Conservation (phyloP, 2,797 vertebrate species). For the Onychomys arenicola region DNA sequence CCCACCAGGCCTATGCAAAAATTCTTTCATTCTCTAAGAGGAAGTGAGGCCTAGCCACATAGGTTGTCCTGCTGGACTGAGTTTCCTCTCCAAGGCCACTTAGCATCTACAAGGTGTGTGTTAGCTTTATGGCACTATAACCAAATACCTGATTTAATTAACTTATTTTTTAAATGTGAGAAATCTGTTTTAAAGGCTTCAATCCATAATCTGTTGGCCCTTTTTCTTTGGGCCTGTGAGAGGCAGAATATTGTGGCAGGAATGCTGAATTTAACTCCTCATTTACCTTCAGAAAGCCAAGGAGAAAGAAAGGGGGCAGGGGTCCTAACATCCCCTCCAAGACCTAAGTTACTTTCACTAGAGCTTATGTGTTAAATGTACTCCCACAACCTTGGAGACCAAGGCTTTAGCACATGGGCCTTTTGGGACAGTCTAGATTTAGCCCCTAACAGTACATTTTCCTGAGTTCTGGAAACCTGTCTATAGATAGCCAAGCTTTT, state of each 20-base stretch:
- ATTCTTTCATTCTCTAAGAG: background rate
- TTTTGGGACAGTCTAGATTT: background rate
- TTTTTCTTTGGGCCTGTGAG: background rate
- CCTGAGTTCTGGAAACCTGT: background rate
- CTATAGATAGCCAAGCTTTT: background rate
- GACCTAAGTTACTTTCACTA: background rate
- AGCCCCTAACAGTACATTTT: background rate
- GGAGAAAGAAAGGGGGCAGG: background rate
- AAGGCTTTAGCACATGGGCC: background rate
- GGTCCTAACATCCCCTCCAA: background rate
- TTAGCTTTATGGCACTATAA: background rate
- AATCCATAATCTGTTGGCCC: background rate
- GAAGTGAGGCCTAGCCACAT: background rate
- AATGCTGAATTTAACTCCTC: background rate
- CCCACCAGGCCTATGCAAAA: background rate
- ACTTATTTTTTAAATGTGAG: background rate
- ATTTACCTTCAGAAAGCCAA: background rate
- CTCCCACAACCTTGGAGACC: background rate
- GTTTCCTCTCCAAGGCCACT: background rate
- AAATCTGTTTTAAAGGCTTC: background rate
- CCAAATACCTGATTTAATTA: background rate
- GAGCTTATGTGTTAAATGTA: background rate
- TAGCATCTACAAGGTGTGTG: background rate
- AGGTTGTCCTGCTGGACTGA: background rate
- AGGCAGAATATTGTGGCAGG: background rate